Evolutionary conservation across 2,797 vertebrate species (phyloP).

Genomic region (Otolemur crassicaudatus): DNA sequence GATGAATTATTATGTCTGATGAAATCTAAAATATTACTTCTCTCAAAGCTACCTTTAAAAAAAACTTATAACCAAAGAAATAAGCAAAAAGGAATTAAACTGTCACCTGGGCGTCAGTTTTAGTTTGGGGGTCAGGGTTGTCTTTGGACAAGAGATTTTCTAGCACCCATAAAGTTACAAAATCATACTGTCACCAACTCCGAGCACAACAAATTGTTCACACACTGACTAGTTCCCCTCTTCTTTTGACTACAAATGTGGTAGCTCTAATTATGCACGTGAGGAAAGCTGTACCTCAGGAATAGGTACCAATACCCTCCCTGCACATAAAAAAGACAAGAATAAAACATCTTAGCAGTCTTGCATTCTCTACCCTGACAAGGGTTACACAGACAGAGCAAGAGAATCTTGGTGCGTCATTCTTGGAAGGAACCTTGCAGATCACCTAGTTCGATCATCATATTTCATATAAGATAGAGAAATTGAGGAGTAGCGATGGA

Average conservation of each 20-base stretch:
- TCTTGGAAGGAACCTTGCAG: background rate
- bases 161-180: background rate
- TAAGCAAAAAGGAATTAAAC: background rate
- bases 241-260: background rate
- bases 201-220: background rate
- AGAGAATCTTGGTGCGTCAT: background rate
- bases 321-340: background rate
- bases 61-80: slow-evolving; percentile 1
- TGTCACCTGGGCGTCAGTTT: background rate
- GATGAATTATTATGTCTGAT: background rate
- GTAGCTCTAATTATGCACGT: background rate
- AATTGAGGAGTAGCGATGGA: background rate
- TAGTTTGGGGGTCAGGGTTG: background rate
- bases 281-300: background rate
- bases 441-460: background rate
- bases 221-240: background rate
- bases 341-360: background rate
- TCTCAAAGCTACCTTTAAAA: background rate
- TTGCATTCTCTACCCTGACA: background rate
- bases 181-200: background rate
- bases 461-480: background rate
- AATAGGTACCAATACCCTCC: background rate
- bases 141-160: background rate
- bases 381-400: background rate
- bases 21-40: background rate